phyloP scores from a whole-genome alignment of 2,113 vertebrate genomes.

The Syrrhaptes paradoxus region DNA sequence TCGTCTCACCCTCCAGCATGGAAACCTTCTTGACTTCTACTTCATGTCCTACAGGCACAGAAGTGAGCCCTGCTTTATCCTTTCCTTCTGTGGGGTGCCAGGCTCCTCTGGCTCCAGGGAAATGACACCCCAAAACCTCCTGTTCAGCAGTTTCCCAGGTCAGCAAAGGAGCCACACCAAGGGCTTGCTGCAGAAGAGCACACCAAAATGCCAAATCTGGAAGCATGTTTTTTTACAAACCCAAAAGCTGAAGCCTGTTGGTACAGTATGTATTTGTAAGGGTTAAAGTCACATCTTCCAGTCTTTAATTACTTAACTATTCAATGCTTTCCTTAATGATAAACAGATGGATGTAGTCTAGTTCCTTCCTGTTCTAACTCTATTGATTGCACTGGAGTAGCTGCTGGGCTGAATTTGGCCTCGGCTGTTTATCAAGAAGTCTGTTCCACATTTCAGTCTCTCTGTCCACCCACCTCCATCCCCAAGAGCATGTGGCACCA shows the following conservation, averaged over 20 bases:
- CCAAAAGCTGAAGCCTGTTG: neutral
- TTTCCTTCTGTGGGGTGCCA: neutral
- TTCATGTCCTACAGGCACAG: neutral
- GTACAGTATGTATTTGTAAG: neutral
- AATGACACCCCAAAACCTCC: neutral
- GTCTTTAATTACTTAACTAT: conserved; percentile 56
- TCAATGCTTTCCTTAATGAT: conserved; percentile 40
- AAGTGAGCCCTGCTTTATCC: neutral
- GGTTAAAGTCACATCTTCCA: conserved; percentile 43
- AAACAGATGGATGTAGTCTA: conserved; percentile 56
- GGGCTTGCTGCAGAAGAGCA: neutral
- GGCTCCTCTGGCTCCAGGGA: neutral
- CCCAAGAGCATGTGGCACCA: neutral
- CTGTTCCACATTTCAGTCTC: conserved; percentile 29
- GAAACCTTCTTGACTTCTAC: neutral
- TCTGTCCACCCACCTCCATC: conserved; percentile 29
- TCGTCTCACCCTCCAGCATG: neutral
- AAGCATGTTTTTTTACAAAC: neutral
- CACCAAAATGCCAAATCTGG: neutral
- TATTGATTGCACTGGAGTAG: conserved; percentile 22
- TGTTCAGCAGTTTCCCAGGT: accelerated
- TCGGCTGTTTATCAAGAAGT: conserved; percentile 29
- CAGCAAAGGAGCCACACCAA: neutral
- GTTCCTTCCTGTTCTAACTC: conserved; percentile 64
- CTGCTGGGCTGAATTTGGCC: conserved; percentile 56